These are phyloP conservation scores for Diachasmimorpha longicaudata DNA, from an alignment of 1,140 invertebrate genomes.

Conservation along the genomic window DNA sequence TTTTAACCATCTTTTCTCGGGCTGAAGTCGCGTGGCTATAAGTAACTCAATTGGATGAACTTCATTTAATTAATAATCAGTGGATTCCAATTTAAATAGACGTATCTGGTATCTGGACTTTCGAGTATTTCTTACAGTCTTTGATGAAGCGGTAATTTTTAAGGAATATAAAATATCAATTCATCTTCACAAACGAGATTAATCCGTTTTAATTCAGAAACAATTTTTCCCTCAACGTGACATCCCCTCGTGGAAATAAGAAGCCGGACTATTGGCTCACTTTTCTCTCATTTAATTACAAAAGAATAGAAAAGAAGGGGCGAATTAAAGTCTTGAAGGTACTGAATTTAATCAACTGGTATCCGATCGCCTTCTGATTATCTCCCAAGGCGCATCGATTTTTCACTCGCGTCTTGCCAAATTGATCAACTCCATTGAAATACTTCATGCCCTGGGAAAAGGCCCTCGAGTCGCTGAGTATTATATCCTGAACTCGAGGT, in stretches of 20 bases:
- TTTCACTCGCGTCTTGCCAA: not conserved
- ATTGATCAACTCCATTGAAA: constrained; percentile 8
- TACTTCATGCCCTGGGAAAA: not conserved
- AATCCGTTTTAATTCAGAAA: no score
- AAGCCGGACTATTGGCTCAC: not conserved
- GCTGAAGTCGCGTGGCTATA: not conserved
- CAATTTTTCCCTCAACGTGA: no score
- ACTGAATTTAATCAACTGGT: constrained; percentile 20
- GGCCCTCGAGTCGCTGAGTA: not conserved
- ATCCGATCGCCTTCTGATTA: not conserved
- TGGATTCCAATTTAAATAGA: no score
- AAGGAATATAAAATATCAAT: no score
- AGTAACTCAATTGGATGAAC: no score
- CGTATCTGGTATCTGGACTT: no score
- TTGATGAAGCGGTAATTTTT: no score
- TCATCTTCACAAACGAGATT: no score
- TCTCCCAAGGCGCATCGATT: not conserved
- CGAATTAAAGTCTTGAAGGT: not conserved
- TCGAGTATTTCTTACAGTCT: no score
- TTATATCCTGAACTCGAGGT: not conserved
- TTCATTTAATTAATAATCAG: no score
- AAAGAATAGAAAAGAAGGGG: not conserved
- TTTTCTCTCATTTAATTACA: not conserved
- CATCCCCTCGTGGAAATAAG: not conserved
- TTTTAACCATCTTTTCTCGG: not conserved